Evolutionary conservation across 1,140 invertebrate species (phyloP).

Genomic region (Drosophila kepulauana): DNA sequence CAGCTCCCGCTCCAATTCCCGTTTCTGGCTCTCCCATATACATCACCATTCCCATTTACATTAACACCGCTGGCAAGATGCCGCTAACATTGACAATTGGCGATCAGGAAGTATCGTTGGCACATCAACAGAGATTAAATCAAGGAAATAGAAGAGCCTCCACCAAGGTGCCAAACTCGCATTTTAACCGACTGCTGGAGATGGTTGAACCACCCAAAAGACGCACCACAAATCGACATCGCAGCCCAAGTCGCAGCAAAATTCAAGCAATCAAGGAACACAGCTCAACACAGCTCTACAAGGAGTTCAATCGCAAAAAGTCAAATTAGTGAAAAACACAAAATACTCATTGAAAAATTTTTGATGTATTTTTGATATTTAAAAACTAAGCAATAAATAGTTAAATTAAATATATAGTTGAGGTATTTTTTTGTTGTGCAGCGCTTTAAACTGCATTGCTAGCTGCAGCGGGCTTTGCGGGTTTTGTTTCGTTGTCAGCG

Average conservation of each 20-base stretch:
- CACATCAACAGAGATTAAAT: slow-evolving; percentile 28
- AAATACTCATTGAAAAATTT: slow-evolving; percentile 10
- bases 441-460: slow-evolving; percentile 57
- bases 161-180: slow-evolving; percentile 66
- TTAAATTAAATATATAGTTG: slow-evolving; percentile 65
- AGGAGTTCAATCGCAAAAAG: background rate
- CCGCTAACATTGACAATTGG: slow-evolving; percentile 64
- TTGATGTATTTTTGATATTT: slow-evolving; percentile 25
- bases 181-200: slow-evolving; percentile 63
- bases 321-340: background rate
- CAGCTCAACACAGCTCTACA: background rate
- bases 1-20: background rate
- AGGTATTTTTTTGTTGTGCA: slow-evolving; percentile 14
- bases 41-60: slow-evolving; percentile 78
- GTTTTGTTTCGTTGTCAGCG: slow-evolving; percentile 4
- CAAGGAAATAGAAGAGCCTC: slow-evolving; percentile 13
- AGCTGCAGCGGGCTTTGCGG: slow-evolving; percentile 3
- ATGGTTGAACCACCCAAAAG: slow-evolving; percentile 54
- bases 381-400: slow-evolving; percentile 68
- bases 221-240: slow-evolving; percentile 66
- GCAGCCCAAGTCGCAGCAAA: slow-evolving; percentile 58
- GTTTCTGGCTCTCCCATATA: slow-evolving; percentile 54
- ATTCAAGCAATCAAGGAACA: slow-evolving; percentile 56
- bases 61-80: slow-evolving; percentile 54
- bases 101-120: slow-evolving; percentile 55